phyloP scores from a whole-genome alignment of 2,797 vertebrate genomes.

The Hipposideros larvatus region DNA sequence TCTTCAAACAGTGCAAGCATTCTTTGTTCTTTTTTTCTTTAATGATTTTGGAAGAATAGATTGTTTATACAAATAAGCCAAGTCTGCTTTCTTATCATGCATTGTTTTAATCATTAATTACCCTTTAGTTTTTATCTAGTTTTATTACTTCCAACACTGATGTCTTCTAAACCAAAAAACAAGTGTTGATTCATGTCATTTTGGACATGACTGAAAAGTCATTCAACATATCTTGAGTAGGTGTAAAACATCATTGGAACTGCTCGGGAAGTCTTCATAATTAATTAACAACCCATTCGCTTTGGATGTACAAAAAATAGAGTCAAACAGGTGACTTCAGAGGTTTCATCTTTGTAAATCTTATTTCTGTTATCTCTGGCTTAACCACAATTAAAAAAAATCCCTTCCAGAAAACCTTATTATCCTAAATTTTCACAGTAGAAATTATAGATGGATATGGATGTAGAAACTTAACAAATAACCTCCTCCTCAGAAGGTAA shows the following conservation, averaged over 20 bases:
- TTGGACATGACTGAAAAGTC: slow-evolving; percentile 54
- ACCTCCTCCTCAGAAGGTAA: not conserved
- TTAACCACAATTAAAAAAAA: not conserved
- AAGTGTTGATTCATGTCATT: slow-evolving; percentile 37
- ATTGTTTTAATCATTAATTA: slow-evolving; percentile 68
- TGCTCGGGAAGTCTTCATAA: not conserved
- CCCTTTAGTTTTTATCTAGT: slow-evolving; percentile 37
- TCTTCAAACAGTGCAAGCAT: slow-evolving; percentile 27
- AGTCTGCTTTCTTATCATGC: slow-evolving; percentile 62
- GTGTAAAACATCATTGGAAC: not conserved
- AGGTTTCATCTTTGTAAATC: not conserved
- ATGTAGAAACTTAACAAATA: not conserved
- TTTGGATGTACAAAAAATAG: not conserved
- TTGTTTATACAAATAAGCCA: slow-evolving; percentile 31
- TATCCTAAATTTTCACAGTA: not conserved
- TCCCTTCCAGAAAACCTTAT: not conserved
- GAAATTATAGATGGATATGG: not conserved
- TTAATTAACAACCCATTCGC: slow-evolving; percentile 2
- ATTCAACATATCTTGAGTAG: slow-evolving; percentile 1
- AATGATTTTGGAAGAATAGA: slow-evolving; percentile 64
- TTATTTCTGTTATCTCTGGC: slow-evolving; percentile 43
- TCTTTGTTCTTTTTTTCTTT: slow-evolving; percentile 52
- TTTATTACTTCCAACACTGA: slow-evolving; percentile 51
- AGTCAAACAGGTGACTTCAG: slow-evolving; percentile 1
- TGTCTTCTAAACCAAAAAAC: slow-evolving; percentile 45